Evolutionary conservation across 1,140 invertebrate genomes (phyloP).

Genomic region (Streblospio benedicti): DNA sequence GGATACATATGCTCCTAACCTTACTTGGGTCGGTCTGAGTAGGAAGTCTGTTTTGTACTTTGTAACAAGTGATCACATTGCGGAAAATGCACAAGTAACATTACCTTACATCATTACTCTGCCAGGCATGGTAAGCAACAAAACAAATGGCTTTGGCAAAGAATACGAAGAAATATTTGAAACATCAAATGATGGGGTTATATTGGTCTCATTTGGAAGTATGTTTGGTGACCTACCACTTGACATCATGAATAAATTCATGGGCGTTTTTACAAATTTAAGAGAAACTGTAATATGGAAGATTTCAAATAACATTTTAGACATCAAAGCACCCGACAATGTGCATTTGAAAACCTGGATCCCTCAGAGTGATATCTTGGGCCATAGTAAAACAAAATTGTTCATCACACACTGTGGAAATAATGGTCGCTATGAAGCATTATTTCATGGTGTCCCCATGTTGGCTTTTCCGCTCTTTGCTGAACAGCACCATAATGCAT

Average conservation of each 20-base stretch:
- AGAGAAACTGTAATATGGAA: too few relatives aligned
- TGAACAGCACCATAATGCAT: constrained; percentile 37
- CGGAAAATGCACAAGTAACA: not conserved
- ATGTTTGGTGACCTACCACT: not conserved
- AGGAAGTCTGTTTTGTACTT: too few relatives aligned
- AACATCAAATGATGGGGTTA: not conserved
- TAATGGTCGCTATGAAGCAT: constrained; percentile 27
- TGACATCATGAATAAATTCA: too few relatives aligned
- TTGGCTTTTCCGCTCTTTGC: constrained; percentile 31
- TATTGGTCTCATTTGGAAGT: constrained; percentile 11
- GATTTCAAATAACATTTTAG: too few relatives aligned
- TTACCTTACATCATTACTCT: constrained; percentile 1
- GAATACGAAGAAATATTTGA: constrained; percentile 4
- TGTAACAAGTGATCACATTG: too few relatives aligned
- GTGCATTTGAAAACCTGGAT: constrained; percentile 59
- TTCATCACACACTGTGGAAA: constrained; percentile 32
- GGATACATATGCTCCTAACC: too few relatives aligned
- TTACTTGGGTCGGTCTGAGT: too few relatives aligned
- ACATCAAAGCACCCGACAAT: constrained; percentile 53
- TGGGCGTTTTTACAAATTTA: too few relatives aligned
- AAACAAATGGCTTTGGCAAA: not conserved
- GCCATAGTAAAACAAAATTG: constrained; percentile 21
- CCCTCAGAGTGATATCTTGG: constrained; percentile 52
- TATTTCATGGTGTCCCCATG: constrained; percentile 26
- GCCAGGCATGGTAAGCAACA: not conserved